Evolutionary conservation across 2,113 vertebrate species (phyloP), one percentile per base, ranked within the genome.

Genomic region (Spermophilus dauricus): DNA sequence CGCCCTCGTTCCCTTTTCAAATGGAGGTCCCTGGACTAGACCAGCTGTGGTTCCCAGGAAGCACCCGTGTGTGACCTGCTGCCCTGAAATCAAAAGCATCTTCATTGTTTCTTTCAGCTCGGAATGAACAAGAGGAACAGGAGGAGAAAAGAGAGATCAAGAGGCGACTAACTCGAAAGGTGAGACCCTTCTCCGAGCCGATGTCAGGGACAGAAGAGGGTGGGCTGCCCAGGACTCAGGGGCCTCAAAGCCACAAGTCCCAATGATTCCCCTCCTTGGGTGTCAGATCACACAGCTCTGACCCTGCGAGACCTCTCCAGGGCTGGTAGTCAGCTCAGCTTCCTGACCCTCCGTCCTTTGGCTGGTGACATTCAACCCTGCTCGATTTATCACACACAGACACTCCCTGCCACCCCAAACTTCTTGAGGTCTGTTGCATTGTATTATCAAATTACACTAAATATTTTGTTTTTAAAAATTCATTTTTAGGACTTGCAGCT

Each of bases 131-230:
- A 97, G 99, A 99, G 96, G 99, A 99, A 77, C 99, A 99, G 97
- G 99, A 99, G 97, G 99, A 99, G 98, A 99, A 99, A 97, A 98
- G 99, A 97, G 99, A 99, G 98, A 99, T 99, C 97, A 99, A 99
- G 97, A 99, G 99, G 85, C 98, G 99, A 98, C 99, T 99, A 96
- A 99, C 99, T 28, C 99, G 99, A 65, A 99, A 99, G 99, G 99
- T 99, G 97, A 99, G 99, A 95, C 53, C 12, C 24, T 78, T 65
- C 75, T 96, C 82, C n/a, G 26, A 34, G 75, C 87, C n/a, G 0
- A 91, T 13, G 4, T 32, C 39, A 0, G 51, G 42, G 48, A 5
- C 11, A 1, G 73, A 58, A 3, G 4, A 10, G 28, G 20, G 9
- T 82, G 42, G 58, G 5, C 65, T 56, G 24, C 72, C 42, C 10